phyloP scores from a whole-genome alignment of 2,888 invertebrate species.

The Villa cingulata region DNA sequence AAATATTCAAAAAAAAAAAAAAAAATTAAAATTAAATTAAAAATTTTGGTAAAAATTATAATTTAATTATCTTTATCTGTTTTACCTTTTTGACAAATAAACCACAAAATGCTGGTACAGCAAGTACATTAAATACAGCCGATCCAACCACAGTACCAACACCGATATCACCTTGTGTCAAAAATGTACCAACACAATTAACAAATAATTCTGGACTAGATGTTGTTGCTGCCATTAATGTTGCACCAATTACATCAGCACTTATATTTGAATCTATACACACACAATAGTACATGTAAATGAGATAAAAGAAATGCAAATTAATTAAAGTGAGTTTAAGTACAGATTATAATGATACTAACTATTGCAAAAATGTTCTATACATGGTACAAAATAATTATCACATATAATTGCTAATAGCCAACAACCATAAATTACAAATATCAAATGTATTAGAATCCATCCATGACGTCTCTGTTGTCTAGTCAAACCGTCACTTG shows the following conservation, averaged over 20 bases:
- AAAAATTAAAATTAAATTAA: conserved; percentile 1
- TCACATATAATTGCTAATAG: conserved; percentile 69
- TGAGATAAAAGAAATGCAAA: no score
- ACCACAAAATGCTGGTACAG: conserved; percentile 63
- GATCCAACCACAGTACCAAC: conserved; percentile 66
- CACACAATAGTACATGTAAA: not conserved
- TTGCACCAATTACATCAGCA: conserved; percentile 74
- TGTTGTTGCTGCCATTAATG: conserved; percentile 82
- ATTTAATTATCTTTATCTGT: conserved; percentile 3
- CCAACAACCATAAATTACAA: conserved; percentile 57
- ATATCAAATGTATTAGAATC: conserved; percentile 19
- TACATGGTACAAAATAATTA: conserved; percentile 78
- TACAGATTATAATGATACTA: conserved; percentile 28
- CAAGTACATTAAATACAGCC: conserved; percentile 64
- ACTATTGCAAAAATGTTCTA: conserved; percentile 68
- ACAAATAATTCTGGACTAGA: conserved; percentile 79
- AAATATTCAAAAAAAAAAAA: no score
- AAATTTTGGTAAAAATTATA: not conserved
- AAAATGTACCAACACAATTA: conserved; percentile 67
- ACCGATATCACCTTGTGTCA: conserved; percentile 62
- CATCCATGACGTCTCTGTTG: conserved; percentile 41
- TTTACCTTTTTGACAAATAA: conserved; percentile 45
- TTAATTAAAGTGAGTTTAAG: no score
- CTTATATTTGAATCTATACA: conserved; percentile 46
- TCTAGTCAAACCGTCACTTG: conserved; percentile 56